A percentile compares a stretch with the other conserved stretches of the same genome.
phyloP scores from a whole-genome alignment of 2,888 invertebrate species.

The Diarsia rubi region DNA sequence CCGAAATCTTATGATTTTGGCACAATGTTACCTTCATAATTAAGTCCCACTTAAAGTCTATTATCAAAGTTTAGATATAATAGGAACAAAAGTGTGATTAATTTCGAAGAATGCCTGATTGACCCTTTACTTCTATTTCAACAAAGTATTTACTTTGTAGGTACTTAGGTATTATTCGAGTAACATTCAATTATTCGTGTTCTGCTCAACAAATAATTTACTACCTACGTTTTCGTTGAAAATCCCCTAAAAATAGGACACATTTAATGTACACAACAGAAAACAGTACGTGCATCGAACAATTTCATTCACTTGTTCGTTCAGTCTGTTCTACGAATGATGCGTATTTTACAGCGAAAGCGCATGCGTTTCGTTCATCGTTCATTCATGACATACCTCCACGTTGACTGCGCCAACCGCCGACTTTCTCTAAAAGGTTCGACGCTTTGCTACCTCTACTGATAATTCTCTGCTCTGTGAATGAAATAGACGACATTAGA shows the following conservation, averaged over 20 bases:
- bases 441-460: slow-evolving; percentile 88
- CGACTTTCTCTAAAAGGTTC: slow-evolving; percentile 84
- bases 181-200: slow-evolving; percentile 18
- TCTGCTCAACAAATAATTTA: background rate
- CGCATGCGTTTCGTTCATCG: slow-evolving; percentile 73
- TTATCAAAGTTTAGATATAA: slow-evolving; percentile 34
- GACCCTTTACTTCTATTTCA: slow-evolving; percentile 5
- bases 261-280: slow-evolving; percentile 42
- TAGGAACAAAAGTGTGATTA: slow-evolving; percentile 43
- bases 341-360: slow-evolving; percentile 72
- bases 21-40: slow-evolving; percentile 28
- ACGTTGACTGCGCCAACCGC: slow-evolving; percentile 89
- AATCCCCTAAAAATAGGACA: slow-evolving; percentile 1
- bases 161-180: slow-evolving; percentile 1
- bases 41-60: slow-evolving; percentile 3
- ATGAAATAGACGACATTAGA: slow-evolving; percentile 78
- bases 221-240: slow-evolving; percentile 15
- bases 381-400: slow-evolving; percentile 84
- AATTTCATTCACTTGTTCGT: slow-evolving; percentile 36
- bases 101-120: slow-evolving; percentile 23
- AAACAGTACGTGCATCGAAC: slow-evolving; percentile 58
- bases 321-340: slow-evolving; percentile 44
- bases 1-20: slow-evolving; percentile 7
- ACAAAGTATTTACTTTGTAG: slow-evolving; percentile 35
- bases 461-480: slow-evolving; percentile 90